Evolutionary conservation across 1,140 invertebrate species (phyloP), one percentile per base, ranked within the genome.

Genomic region (Mizuhopecten yessoensis): DNA sequence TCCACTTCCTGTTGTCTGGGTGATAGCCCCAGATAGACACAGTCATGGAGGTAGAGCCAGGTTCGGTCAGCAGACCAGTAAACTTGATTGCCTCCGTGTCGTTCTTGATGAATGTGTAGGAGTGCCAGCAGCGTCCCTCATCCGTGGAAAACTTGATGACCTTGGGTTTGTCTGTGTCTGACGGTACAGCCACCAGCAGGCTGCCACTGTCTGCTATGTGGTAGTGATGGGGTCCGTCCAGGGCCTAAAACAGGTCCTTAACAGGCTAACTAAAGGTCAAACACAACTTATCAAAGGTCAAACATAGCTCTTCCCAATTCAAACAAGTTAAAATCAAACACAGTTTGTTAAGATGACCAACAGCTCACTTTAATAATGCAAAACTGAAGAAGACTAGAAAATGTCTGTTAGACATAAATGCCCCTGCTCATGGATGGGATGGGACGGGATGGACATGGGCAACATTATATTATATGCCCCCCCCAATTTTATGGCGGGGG

Each of bases 71-170:
- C 42, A 99, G 97, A 15, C 98, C 99, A 36, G 98, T 99, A 95
- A 99, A 99, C 34, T 98, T 98, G 0, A 98, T 98, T 96, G 99
- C 98, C 91, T 95, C 92, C n/a, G 93, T 91, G 34, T 98, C 99
- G 36, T 96, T 93, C 9, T 94, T 86, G 3, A 96, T 96, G 88
- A 95, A 96, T 42, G 95, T 91, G 92, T 96, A 96, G 20, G 94
- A 93, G 89, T 96, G 95, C 96, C 96, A 96, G 90, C 96, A 96
- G 33, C 93, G 91, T 9, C 96, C 96, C 86, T 95, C 95, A 89
- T 96, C 96, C 33, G 95, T 94, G 7, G 95, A 96, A 91, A 96
- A 96, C 91, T 96, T 96, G 42, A 96, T 89, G 15, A 98, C 95
- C 94, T 98, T 98, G 0, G 98, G 99, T 95, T 98, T 98, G 95